Conservation (phyloP, 2,797 vertebrate genomes). For the Eupleurogrammus muticus region DNA sequence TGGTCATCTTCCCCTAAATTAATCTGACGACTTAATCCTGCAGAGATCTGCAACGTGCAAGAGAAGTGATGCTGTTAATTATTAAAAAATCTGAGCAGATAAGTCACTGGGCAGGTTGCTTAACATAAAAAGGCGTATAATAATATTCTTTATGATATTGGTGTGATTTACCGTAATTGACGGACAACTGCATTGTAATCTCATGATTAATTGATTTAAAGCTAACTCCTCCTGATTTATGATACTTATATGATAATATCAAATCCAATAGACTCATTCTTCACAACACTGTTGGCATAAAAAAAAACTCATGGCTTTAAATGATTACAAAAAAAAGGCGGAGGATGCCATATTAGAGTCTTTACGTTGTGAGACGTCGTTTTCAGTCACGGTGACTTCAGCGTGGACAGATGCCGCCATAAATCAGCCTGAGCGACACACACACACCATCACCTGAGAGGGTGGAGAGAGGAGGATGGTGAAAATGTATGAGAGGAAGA, state of each 20-base stretch:
- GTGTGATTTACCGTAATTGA: too few species aligned
- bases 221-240: neutral
- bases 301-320: neutral
- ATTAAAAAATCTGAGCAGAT: neutral
- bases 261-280: too few species aligned
- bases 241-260: too few species aligned
- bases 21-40: slow-evolving; percentile 17
- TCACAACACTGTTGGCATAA: too few species aligned
- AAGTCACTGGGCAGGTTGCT: too few species aligned
- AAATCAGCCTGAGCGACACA: slow-evolving; percentile 31
- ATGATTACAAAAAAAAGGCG: neutral
- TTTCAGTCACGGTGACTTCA: neutral
- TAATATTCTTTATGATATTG: neutral
- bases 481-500: slow-evolving; percentile 48
- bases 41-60: slow-evolving; percentile 25
- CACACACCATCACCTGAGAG: slow-evolving; percentile 38
- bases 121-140: too few species aligned
- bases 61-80: neutral
- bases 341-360: neutral
- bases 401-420: slow-evolving; percentile 24
- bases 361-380: neutral
- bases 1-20: slow-evolving; percentile 45
- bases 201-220: neutral
- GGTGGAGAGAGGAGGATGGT: slow-evolving; percentile 31
- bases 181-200: neutral